Percentiles rank a stretch among this genome's conserved stretches.
These are phyloP conservation scores for Noctua fimbriata DNA, from an alignment of 2,888 invertebrate genomes.

Conservation along the genomic window DNA sequence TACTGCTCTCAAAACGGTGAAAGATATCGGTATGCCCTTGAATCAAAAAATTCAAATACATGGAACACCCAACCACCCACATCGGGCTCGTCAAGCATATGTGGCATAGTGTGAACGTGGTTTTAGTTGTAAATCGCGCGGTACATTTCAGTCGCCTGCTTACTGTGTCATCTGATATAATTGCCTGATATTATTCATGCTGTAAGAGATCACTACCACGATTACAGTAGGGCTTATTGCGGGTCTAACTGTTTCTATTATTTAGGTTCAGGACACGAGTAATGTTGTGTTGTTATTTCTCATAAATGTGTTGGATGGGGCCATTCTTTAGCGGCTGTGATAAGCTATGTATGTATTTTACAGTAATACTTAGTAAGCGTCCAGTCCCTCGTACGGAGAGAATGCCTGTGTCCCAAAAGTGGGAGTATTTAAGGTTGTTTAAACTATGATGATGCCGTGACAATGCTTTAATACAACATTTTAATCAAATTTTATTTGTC, in stretches of 20 bases:
- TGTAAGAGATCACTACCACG: conserved; percentile 62
- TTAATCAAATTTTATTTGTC: no score
- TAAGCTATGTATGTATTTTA: background rate
- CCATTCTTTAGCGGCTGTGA: conserved; percentile 11
- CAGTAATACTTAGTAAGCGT: background rate
- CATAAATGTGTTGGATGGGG: conserved; percentile 21
- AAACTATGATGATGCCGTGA: no score
- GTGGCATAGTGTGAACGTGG: background rate
- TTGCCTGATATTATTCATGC: conserved; percentile 65
- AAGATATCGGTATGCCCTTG: background rate
- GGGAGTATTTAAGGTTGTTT: no score
- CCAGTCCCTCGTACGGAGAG: background rate
- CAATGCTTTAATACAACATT: no score
- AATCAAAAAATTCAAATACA: background rate
- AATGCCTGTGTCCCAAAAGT: background rate
- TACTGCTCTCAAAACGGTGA: background rate
- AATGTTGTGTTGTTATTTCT: conserved; percentile 11
- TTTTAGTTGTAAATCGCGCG: conserved; percentile 73
- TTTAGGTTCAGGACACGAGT: conserved; percentile 27
- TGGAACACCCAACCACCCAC: background rate
- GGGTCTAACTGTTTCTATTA: conserved; percentile 52
- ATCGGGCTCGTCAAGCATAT: background rate
- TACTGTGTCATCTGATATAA: conserved; percentile 57
- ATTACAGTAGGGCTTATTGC: conserved; percentile 51
- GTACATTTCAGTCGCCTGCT: conserved; percentile 65